phyloP scores from a whole-genome alignment of 2,797 vertebrate species.

The Rachycentron canadum region DNA sequence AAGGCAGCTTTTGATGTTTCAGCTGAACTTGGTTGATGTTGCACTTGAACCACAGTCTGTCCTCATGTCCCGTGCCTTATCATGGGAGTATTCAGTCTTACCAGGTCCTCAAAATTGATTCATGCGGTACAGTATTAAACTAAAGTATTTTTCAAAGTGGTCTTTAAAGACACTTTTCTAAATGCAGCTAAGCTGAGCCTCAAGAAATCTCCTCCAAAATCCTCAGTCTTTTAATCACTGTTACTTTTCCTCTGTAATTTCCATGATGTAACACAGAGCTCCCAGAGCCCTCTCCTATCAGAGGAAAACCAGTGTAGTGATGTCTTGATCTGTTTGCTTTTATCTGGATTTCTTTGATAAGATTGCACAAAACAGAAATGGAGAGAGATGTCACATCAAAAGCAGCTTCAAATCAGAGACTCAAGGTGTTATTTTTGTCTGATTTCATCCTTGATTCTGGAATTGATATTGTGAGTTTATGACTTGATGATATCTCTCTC shows the following conservation, averaged over 20 bases:
- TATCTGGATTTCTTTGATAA: background rate
- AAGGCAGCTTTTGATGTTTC: constrained; percentile 54
- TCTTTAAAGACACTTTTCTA: constrained; percentile 20
- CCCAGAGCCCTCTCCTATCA: background rate
- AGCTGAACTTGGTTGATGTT: constrained; percentile 38
- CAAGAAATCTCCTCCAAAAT: constrained; percentile 29
- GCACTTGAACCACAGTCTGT: constrained; percentile 45
- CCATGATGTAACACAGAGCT: constrained; percentile 33
- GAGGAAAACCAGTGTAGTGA: constrained; percentile 6
- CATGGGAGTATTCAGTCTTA: constrained; percentile 39
- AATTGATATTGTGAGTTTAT: constrained; percentile 29
- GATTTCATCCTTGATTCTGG: constrained; percentile 37
- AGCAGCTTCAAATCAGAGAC: constrained; percentile 49
- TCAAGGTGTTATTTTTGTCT: background rate
- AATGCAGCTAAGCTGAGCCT: constrained; percentile 29
- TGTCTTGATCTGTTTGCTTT: constrained; percentile 8
- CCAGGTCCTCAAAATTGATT: constrained; percentile 8
- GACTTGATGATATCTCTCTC: constrained; percentile 5
- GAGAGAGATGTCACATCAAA: constrained; percentile 20
- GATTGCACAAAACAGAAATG: background rate
- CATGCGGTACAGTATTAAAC: background rate
- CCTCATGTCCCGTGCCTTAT: constrained; percentile 51
- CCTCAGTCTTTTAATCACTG: constrained; percentile 33
- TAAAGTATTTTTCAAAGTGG: background rate
- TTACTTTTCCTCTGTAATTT: constrained; percentile 36